Evolutionary conservation across 1,140 invertebrate genomes (phyloP), one percentile per base, ranked within the genome.

Genomic region (Drosophila murphyi): DNA sequence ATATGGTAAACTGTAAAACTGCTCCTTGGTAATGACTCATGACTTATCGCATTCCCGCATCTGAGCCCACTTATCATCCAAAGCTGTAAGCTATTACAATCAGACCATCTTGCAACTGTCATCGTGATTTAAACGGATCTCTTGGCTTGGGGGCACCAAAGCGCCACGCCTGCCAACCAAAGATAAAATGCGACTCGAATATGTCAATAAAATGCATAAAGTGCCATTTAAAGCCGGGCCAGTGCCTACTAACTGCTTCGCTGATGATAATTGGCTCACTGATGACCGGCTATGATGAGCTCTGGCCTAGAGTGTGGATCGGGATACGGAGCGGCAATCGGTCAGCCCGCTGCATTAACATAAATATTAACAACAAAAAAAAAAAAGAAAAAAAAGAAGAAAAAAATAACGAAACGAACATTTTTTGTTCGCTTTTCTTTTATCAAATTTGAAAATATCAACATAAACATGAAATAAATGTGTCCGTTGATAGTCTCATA

Each of bases 401-500:
- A 1, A 67, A 67, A 67, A 70, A 87, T 86, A 86, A 86, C 61
- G 74, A 86, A 88, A 86, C 64, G 71, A 76, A 78, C 59, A 62
- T 56, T 65, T 55, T 4, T 62, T 34, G 35, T 64, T 68, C 5
- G 45, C 31, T 55, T 57, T 51, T 81, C 56, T 76, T 76, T 88
- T 88, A 88, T 88, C 85, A 88, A 80, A 88, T 78, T 85, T 72
- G 68, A 89, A 88, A 88, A 89, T 89, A 90, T 89, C 85, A 89
- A 90, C 85, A 89, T 89, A 89, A 89, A 89, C 85, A 89, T 90
- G 85, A 89, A 89, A 89, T 89, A 89, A 89, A 89, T 89, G 85
- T 90, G 85, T 90, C 75, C 85, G 85, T 74, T 89, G 85, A 89
- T 89, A 89, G 85, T 89, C 85, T 88, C 80, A 89, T 89, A 89